A percentile compares a stretch with the other conserved stretches of the same genome.
Conservation (phyloP, 2,113 vertebrate genomes). For the Zosterops lateralis region DNA sequence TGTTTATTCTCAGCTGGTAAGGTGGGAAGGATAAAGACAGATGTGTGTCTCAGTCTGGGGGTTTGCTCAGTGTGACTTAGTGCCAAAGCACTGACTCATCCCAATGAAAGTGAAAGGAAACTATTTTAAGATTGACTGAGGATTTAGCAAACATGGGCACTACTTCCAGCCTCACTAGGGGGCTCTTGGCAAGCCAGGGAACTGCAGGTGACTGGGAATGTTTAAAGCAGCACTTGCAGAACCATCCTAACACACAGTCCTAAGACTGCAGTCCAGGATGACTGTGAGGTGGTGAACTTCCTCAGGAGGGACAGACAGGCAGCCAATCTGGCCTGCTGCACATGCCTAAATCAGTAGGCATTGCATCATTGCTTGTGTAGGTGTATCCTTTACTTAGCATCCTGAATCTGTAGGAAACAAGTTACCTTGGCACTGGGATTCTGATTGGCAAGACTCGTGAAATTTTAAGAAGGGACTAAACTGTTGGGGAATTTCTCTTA, state of each 20-base stretch:
- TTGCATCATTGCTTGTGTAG: not conserved
- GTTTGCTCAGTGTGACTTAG: not conserved
- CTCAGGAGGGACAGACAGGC: not conserved
- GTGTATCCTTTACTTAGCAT: constrained; percentile 45
- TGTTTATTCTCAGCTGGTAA: not conserved
- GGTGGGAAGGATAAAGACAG: not conserved
- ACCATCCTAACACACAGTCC: not conserved
- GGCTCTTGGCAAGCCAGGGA: not conserved
- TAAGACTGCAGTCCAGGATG: not conserved
- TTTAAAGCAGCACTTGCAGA: not conserved
- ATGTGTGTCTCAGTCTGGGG: not conserved
- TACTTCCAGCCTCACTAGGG: not conserved
- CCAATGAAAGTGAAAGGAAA: not conserved
- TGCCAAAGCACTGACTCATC: not conserved
- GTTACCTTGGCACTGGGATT: not conserved
- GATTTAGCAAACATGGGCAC: not conserved
- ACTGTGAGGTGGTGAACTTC: not conserved
- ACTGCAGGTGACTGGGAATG: not conserved
- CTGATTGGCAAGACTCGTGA: not conserved
- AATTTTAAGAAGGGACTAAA: not conserved
- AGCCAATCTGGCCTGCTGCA: not conserved
- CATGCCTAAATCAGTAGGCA: not conserved
- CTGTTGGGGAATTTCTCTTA: not conserved
- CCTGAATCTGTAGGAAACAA: constrained; percentile 4
- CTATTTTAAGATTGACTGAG: not conserved